These are phyloP conservation scores for Ochotona princeps DNA, from an alignment of 2,113 vertebrate genomes.

Conservation along the genomic window DNA sequence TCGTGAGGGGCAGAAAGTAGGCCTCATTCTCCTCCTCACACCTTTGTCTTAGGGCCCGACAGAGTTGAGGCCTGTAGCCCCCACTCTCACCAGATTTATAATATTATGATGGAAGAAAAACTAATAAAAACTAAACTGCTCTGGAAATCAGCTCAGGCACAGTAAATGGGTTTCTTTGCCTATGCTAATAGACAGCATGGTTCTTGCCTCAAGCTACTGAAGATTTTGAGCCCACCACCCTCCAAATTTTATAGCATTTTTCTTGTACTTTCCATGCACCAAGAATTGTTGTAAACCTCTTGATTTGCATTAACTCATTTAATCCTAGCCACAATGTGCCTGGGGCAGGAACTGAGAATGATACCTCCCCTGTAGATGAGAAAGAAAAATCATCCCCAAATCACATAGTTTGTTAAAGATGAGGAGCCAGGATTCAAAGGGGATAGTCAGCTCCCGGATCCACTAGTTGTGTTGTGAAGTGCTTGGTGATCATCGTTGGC, in stretches of 20 bases:
- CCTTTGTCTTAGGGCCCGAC: background rate
- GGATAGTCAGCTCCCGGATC: background rate
- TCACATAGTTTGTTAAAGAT: background rate
- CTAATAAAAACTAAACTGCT: background rate
- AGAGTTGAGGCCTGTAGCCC: background rate
- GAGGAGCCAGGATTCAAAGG: background rate
- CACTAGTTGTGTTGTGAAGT: background rate
- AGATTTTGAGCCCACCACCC: background rate
- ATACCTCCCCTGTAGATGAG: background rate
- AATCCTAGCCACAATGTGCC: background rate
- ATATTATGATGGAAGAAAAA: background rate
- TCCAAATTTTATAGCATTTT: constrained; percentile 13
- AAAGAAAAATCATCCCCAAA: background rate
- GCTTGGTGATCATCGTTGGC: background rate
- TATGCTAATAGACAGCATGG: background rate
- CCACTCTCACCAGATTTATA: background rate
- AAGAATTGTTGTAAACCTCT: background rate
- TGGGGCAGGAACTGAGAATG: background rate
- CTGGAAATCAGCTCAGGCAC: background rate
- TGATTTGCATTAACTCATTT: constrained; percentile 22
- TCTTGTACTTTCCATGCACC: background rate
- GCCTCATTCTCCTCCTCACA: background rate
- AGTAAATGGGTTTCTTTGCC: background rate
- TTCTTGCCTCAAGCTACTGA: constrained; percentile 23
- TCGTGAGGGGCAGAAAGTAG: background rate